Evolutionary conservation across 2,888 invertebrate species (phyloP), one percentile per base, ranked within the genome.

Genomic region (Nomada fabriciana): DNA sequence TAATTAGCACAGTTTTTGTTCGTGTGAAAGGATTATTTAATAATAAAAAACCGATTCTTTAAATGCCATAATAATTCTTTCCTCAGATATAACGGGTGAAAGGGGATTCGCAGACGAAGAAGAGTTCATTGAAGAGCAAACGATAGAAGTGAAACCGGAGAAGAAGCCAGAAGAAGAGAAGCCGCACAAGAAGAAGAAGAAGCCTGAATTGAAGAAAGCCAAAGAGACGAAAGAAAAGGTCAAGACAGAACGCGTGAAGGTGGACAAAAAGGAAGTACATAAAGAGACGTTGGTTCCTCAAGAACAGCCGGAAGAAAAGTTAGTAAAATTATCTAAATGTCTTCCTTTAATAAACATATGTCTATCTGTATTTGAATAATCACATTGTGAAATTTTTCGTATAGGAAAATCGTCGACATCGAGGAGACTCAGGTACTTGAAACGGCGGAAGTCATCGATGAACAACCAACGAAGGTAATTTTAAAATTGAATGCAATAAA

Each of bases 391-490:
- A 15, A 69, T 60, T 59, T 9, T 42, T 80, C 2, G 84, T 89
- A 29, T 71, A 94, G 94, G 79, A 95, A 94, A 90, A 94, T 95
- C 68, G 90, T 95, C 25, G 95, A 95, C 67, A 94, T 96, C 36
- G 94, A 95, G 85, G 94, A 94, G 78, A 94, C 94, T 0, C 94
- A 95, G 88, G 94, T 95, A 67, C 94, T 96, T 18, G 95, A 96
- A 91, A 94, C 95, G 61, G 94, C 96, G 18, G 95, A 95, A 89
- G 94, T 95, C 59, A 95, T 95, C n/a, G 93, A 93, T 74, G 94
- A 95, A 88, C 92, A 94, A 82, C 91, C 93, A 83, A 89, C 86
- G 23, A 89, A 92, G 90, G 92, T 91, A 84, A 80, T 50, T 42
- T 29, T 0, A 36, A 5, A 29, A n/a, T 29, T 18, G 2, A 15